phyloP scores from a whole-genome alignment of 2,888 invertebrate genomes.

The Metallyticus violacea region DNA sequence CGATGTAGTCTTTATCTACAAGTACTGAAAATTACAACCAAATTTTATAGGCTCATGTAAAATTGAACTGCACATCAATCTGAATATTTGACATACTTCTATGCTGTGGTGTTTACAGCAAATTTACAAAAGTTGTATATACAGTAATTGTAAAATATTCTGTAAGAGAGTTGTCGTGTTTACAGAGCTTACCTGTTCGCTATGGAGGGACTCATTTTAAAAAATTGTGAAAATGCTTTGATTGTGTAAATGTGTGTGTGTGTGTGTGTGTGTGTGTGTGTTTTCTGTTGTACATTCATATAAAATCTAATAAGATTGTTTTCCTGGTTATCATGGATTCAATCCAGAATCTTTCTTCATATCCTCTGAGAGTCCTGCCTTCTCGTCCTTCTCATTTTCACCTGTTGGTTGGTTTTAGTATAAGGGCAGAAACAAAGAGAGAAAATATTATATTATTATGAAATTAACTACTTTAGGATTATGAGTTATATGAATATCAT shows the following conservation, averaged over 20 bases:
- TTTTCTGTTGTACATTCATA: not conserved
- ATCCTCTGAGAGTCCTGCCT: constrained; percentile 58
- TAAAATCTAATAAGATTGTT: not conserved
- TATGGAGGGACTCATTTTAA: not conserved
- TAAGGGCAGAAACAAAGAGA: not conserved
- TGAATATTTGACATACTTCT: no score
- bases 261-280: no score
- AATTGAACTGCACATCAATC: not conserved
- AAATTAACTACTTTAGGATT: not conserved
- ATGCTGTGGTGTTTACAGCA: not conserved
- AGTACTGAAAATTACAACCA: not conserved
- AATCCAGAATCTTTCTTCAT: constrained; percentile 54
- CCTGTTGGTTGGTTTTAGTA: not conserved
- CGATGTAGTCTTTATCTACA: not conserved
- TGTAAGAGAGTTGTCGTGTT: not conserved
- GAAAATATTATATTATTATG: not conserved
- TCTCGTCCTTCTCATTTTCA: constrained; percentile 41
- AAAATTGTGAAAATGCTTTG: not conserved
- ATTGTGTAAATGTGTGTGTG: not conserved
- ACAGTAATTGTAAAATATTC: not conserved
- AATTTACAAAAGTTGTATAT: not conserved
- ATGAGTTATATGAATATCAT: not conserved
- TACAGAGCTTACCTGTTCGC: not conserved
- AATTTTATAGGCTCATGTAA: not conserved
- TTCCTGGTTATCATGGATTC: constrained; percentile 30